Base-by-base conservation (phyloP, 1,140 invertebrate species). In the Heliconius nattereri region DNA sequence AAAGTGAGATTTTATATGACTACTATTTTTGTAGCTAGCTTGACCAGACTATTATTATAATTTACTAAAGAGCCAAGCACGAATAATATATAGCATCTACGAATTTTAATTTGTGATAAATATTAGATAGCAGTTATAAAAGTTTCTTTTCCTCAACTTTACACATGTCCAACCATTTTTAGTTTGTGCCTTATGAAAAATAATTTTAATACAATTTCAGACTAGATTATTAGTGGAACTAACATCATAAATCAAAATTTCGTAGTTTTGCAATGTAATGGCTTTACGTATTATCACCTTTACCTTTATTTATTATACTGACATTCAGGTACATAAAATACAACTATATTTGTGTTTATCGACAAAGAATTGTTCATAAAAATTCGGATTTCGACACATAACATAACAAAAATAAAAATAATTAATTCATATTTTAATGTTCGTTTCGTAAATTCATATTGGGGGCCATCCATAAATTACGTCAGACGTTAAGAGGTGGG, bases 301-400 rank as follows among this genome's bases (percentile, higher is more conserved):
- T 73, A 82, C 66, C 49, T 19, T 52, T 52, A 52, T 52, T 52
- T 52, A 52, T 80, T 73, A 76, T 82, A 84, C 79, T 80, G 85
- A 88, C 84, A 86, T 88, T 91, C 91, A 92, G 90, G 90, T 92
- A 92, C 90, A 89, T 87, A 83, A 83, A 85, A 87, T 84, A 90
- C 81, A 87, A 76, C 82, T 81, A 84, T 78, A 37, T 73, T 81
- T 81, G 78, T 79, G 74, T 73, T 82, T 54, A 74, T 76, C 71
- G 75, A 82, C 54, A 79, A 76, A 76, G 76, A 73, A 78, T 78
- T 82, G 73, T 81, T 81, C 76, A 49, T 73, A 49, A 80, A 76
- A 83, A 82, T 79, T 73, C 75, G 75, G 75, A 75, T 76, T 84
- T 71, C 71, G 29, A 71, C 35, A 35, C 20, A 71, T 26, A n/a